Evolutionary conservation across 2,888 invertebrate species (phyloP).

Genomic region (Tinea semifulvella): DNA sequence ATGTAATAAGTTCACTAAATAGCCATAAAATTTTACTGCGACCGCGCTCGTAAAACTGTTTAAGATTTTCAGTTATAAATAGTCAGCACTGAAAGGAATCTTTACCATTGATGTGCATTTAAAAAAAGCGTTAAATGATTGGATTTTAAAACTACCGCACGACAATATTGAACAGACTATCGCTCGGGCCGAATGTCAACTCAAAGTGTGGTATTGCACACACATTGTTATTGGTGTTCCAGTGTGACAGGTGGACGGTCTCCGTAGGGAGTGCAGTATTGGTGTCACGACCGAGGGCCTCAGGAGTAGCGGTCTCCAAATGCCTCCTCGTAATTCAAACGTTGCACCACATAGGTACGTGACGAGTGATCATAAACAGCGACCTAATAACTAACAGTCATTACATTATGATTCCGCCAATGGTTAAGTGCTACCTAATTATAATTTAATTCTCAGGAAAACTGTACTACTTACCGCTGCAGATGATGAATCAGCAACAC

Average conservation of each 20-base stretch:
- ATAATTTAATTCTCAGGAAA: neutral
- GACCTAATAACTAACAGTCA: conserved; percentile 50
- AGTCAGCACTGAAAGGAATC: neutral
- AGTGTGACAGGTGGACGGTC: neutral
- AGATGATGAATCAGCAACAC: conserved; percentile 32
- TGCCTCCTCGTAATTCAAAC: conserved; percentile 64
- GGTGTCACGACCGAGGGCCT: conserved; percentile 55
- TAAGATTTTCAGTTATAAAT: neutral
- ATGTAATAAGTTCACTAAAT: neutral
- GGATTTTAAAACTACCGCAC: neutral
- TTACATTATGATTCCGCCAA: conserved; percentile 33
- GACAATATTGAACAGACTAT: conserved; percentile 27
- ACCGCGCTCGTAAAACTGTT: neutral
- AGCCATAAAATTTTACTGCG: neutral
- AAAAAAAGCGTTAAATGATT: neutral
- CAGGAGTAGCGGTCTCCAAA: conserved; percentile 57
- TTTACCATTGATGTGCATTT: neutral
- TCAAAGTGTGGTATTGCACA: conserved; percentile 31
- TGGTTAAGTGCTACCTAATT: conserved; percentile 23
- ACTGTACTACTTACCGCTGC: conserved; percentile 8
- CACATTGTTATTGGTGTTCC: neutral
- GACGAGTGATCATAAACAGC: conserved; percentile 44
- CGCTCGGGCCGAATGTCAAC: conserved; percentile 33
- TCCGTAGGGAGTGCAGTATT: conserved; percentile 27
- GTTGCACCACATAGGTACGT: conserved; percentile 46